A percentile compares a stretch with the other conserved stretches of the same genome.
phyloP scores from a whole-genome alignment of 2,888 invertebrate genomes.

The Ochropleura leucogaster region DNA sequence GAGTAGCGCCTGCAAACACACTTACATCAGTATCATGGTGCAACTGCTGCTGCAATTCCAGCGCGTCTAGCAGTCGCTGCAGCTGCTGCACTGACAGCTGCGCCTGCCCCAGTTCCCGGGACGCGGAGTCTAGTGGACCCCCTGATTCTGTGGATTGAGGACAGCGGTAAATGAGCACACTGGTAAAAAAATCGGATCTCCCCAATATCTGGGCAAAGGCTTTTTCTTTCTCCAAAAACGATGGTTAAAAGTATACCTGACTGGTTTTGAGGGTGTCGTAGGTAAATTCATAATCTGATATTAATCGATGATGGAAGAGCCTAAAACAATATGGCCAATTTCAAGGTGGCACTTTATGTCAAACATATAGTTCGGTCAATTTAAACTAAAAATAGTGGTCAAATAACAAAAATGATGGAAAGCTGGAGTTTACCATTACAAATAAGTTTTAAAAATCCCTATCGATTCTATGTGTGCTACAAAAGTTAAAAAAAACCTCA shows the following conservation, averaged over 20 bases:
- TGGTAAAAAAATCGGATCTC: too few relatives aligned
- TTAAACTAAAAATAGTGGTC: too few relatives aligned
- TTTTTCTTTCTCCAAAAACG: background rate
- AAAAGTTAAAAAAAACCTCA: too few relatives aligned
- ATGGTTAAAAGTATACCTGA: background rate
- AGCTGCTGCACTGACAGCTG: slow-evolving; percentile 93
- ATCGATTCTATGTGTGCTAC: too few relatives aligned
- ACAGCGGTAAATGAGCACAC: background rate
- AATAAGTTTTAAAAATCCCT: too few relatives aligned
- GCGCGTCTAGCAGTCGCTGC: slow-evolving; percentile 90
- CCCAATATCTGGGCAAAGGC: background rate
- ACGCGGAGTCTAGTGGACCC: slow-evolving; percentile 91
- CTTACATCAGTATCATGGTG: slow-evolving; percentile 90
- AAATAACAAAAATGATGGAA: too few relatives aligned
- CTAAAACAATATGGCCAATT: background rate
- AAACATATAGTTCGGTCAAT: background rate
- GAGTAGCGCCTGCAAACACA: slow-evolving; percentile 20
- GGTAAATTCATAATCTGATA: background rate
- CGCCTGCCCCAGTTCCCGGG: slow-evolving; percentile 92
- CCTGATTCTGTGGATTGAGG: slow-evolving; percentile 88
- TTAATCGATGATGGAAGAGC: background rate
- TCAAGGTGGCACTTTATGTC: background rate
- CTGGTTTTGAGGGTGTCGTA: background rate
- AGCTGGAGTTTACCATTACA: too few relatives aligned
- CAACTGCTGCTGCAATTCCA: slow-evolving; percentile 85